Evolutionary conservation across 2,888 invertebrate species (phyloP).

Genomic region (Andrena trimmerana): DNA sequence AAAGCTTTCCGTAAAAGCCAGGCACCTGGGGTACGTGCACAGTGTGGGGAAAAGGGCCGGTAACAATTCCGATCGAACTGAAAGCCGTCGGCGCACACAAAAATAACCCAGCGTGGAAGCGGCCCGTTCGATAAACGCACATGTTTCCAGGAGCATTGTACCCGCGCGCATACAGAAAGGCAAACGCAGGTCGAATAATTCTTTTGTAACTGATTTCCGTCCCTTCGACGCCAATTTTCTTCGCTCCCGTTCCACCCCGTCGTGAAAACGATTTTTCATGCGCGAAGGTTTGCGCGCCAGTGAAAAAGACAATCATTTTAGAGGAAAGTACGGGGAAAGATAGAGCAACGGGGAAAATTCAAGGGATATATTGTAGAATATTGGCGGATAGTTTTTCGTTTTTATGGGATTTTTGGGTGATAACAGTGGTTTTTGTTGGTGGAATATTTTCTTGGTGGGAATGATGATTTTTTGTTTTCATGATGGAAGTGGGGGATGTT

Average conservation of each 20-base stretch:
- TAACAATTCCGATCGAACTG: conserved; percentile 63
- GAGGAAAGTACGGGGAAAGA: too few relatives aligned
- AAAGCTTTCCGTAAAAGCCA: conserved; percentile 36
- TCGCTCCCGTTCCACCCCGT: not conserved
- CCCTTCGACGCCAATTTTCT: conserved; percentile 34
- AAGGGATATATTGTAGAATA: too few relatives aligned
- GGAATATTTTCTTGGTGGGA: too few relatives aligned
- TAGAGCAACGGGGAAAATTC: too few relatives aligned
- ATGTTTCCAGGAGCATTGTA: conserved; percentile 62
- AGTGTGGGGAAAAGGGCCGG: conserved; percentile 44
- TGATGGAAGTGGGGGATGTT: too few relatives aligned
- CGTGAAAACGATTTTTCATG: not conserved
- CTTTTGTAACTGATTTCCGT: conserved; percentile 57
- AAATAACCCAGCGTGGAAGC: conserved; percentile 51
- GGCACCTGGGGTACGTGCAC: conserved; percentile 12
- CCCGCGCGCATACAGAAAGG: conserved; percentile 42
- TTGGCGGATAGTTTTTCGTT: too few relatives aligned
- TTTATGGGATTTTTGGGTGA: too few relatives aligned
- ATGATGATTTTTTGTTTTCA: too few relatives aligned
- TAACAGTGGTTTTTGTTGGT: too few relatives aligned
- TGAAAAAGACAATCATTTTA: too few relatives aligned
- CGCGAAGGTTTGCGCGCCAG: not conserved
- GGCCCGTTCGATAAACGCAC: conserved; percentile 59
- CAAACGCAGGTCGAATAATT: conserved; percentile 59
- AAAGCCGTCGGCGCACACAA: conserved; percentile 52